Base-by-base conservation (phyloP, 2,888 invertebrate genomes). In the Prenolepis imparis region DNA sequence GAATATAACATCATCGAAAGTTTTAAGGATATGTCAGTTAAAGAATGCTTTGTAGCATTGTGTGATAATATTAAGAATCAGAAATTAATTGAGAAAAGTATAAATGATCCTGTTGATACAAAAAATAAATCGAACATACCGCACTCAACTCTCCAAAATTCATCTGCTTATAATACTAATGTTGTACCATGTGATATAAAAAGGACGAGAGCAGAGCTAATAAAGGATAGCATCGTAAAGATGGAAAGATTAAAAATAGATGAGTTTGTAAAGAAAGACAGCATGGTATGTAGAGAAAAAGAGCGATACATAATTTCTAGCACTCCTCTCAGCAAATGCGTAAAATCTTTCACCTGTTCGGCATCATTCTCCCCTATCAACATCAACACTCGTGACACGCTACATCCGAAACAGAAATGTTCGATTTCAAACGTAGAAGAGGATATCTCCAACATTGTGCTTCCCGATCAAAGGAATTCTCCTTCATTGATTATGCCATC, bases 361-460 rank as follows among this genome's bases (percentile, higher is more conserved):
- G 39, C 87, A 44, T 32, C 41, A 9, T 61, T 90, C 6, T 92
- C 92, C 18, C 92, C 92, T 24, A 92, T 92, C 72, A 32, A 66
- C 44, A 68, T 15, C 39, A 21, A 67, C 18, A 11, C n/a, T 66
- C 18, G 8, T 5, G 21, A 78, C 3, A 18, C 57, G 0, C 28
- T 12, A 84, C 39, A 68, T 52, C 52, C 28, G 64, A 48, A 24
- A 55, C 12, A 52, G 9, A 8, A 41, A 80, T 24, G 3, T 24
- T 64, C n/a, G 9, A 9, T 48, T 28, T 0, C 15, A 11, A 41
- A 18, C 4, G 11, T 32, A 24, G n/a, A 32, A n/a, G 28, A 66
- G 5, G n/a, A 77, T 52, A 24, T 9, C 61, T 32, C 9, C 0
- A 48, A 64, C 1, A 52, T 39, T 9, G 24, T 12, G 44, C 28